Base-by-base conservation (phyloP, 1,140 invertebrate genomes). In the Lineus longissimus region DNA sequence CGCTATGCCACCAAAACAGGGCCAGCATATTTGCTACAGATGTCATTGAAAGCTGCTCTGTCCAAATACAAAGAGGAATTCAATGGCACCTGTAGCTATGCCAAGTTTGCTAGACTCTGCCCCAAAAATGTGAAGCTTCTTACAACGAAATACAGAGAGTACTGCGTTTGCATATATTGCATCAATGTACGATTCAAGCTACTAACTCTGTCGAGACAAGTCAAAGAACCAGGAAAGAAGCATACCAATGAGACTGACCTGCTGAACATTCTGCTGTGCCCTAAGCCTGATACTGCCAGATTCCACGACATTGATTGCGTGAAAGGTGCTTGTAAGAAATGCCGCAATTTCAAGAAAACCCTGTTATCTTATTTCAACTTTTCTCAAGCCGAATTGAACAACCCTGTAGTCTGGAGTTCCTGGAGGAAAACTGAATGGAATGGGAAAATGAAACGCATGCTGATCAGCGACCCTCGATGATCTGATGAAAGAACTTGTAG, bases 131-230 rank as follows among this genome's bases (percentile, higher is more conserved):
- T 36, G 4, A 36, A 36, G 33, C 33, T 36, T 36, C 33, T 36
- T 7, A 36, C 33, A 4, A 36, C 33, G 4, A 36, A 15, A 15
- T 36, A 36, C 33, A 36, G 33, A 36, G 33, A 66, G 33, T 67
- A 63, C 47, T 58, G 45, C 17, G 41, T 31, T 47, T 65, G 68
- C 62, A 55, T 57, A 17, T 62, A 66, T 30, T 67, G 68, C 30
- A 30, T 67, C 22, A 67, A 70, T 57, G 29, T 63, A 2, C 43
- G 62, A 31, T 62, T 66, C 65, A 70, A 70, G 57, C 41, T 65
- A 31, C 57, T 55, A 41, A 58, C 27, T 9, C 55, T 62, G 13
- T 59, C 56, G 45, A 55, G 59, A 62, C 30, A 25, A 59, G 33
- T 58, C 43, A 41, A 55, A 47, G 19, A 68, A 36, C 33, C 33